phyloP scores from a whole-genome alignment of 2,888 invertebrate genomes.

The Dicyrtoma fusca region DNA sequence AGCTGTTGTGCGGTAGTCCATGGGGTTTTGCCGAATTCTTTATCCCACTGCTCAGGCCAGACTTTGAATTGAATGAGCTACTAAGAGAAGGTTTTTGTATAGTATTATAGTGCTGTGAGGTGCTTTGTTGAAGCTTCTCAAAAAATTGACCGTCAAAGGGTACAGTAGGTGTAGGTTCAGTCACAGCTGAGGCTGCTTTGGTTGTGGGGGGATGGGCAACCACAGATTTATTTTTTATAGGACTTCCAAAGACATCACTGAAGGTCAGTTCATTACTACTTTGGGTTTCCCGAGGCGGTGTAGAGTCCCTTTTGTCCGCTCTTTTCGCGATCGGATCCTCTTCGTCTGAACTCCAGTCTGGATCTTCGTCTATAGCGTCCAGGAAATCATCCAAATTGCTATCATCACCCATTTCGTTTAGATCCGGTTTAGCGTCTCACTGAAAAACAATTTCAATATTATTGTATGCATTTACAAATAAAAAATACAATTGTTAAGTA shows the following conservation, averaged over 20 bases:
- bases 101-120: neutral
- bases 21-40: constrained; percentile 8
- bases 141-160: constrained; percentile 15
- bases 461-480: no score
- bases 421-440: no score
- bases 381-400: constrained; percentile 40
- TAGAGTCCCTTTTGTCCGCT: neutral
- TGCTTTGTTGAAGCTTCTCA: neutral
- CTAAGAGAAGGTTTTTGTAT: neutral
- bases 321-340: constrained; percentile 35
- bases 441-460: no score
- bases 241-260: constrained; percentile 50
- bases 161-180: no score
- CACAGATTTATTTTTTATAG: constrained; percentile 40
- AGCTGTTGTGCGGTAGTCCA: neutral
- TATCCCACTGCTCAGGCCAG: neutral
- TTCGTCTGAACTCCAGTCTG: constrained; percentile 44
- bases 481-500: no score
- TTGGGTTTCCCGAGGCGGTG: neutral
- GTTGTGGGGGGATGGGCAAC: neutral
- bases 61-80: no score
- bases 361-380: constrained; percentile 39
- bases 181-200: neutral
- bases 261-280: constrained; percentile 27
- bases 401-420: constrained; percentile 19